Base-by-base conservation (phyloP, 1,140 invertebrate species). In the Psilanteris sp. region DNA sequence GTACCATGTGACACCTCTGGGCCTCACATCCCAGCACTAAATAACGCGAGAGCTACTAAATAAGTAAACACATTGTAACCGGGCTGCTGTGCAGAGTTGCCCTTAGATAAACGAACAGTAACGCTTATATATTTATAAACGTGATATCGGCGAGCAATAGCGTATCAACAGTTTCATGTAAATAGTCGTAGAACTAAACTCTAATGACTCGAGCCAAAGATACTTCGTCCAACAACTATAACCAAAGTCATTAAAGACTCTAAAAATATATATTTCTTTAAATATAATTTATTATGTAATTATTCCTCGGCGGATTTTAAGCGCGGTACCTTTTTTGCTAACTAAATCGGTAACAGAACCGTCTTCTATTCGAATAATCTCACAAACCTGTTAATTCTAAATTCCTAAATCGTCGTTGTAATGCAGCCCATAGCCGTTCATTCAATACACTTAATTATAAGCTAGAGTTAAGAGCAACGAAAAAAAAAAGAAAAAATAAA, bases 241-340 rank as follows among this genome's bases (percentile, higher is more conserved):
- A 24, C 3, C 39, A 37, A 39, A 61, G 57, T 61, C 57, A 61
- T 61, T 61, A 61, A 61, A 48, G 26, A 57, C 9, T 41, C 34
- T 39, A 57, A 57, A 57, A 41, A 57, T 57, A 57, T 22, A 32
- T 52, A 37, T 52, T 36, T 55, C 24, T 18, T 20, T 55, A 20
- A 39, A 41, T 9, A 55, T 55, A 36, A 55, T 37, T 37, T n/a
- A 52, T 52, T 36, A 16, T 26, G 9, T 37, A 52, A 52, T 37
- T 34, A 50, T 52, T 36, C n/a, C 3, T 24, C 32, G 20, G 10
- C 14, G 24, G 29, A 44, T 44, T 44, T 4, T 44, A 29, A 44
- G 11, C 8, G 20, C 10, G 5, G 7, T 43, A 16, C 22, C 11
- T 43, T 43, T 26, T 18, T 13, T 20, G 37, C 18, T 1, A 24